Evolutionary conservation across 2,113 vertebrate species (phyloP), one percentile per base, ranked within the genome.

Genomic region (Pteropus alecto): DNA sequence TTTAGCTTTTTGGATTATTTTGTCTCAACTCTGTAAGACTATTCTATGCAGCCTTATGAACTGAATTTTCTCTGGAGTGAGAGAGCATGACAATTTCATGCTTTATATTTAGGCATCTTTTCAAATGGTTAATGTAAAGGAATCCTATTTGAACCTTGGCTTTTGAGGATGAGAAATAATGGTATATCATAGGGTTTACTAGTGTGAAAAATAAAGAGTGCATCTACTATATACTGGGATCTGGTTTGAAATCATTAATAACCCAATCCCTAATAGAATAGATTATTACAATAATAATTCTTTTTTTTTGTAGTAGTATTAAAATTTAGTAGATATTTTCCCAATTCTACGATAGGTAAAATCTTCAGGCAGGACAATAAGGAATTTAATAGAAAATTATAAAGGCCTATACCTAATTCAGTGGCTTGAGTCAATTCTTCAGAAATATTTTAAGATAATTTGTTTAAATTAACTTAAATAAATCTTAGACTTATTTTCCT

Each of bases 1-100:
- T 84, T 85, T 48, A 90, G 77, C 10, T 22, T 54, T 93, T 78
- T 51, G 48, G n/a, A 48, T 95, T 33, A 86, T 92, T 91, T 92
- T 26, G 3, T 73, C 54, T 91, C 51, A 90, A 61, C 6, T 95
- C 73, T 70, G 35, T 33, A 54, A 84, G 46, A 43, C 7, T 61
- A 33, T 51, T 60, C 5, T 68, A 7, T 43, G 67, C 48, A 65
- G 81, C 79, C 30, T 19, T 6, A 88, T 4, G 4, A 51, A 60
- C 22, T 68, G 21, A 21, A 24, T 78, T 93, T 77, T 77, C 28
- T 77, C 83, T 61, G 5, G 15, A 60, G 18, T 51, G 5, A 91
- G 73, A 89, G 46, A 77, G 10, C 0, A 11, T 70, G 48, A 22
- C 41, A 81, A 43, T 56, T 82, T 15, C 56, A 24, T 54, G 24